A percentile compares a stretch with the other conserved stretches of the same genome.
These are phyloP conservation scores for Semaprochilodus insignis DNA, from an alignment of 2,797 vertebrate genomes.

Conservation along the genomic window DNA sequence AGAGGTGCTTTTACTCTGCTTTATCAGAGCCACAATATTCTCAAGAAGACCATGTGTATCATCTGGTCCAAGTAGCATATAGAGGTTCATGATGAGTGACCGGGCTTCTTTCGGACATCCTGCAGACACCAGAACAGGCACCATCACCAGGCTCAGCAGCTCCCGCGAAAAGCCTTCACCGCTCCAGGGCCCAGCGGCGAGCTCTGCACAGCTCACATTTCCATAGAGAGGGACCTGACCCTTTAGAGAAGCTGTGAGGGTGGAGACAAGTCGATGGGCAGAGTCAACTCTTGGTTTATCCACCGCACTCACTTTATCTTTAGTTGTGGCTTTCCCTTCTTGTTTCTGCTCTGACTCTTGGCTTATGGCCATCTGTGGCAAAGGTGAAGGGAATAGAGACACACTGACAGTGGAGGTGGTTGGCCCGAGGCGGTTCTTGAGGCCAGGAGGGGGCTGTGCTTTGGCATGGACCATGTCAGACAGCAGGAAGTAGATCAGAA, in stretches of 20 bases:
- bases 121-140: conserved; percentile 78
- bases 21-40: conserved; percentile 75
- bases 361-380: conserved; percentile 8
- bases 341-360: conserved; percentile 37
- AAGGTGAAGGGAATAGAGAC: neutral
- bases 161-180: conserved; percentile 77
- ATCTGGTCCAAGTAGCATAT: conserved; percentile 69
- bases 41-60: conserved; percentile 75
- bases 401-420: neutral
- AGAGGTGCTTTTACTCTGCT: conserved; percentile 52
- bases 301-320: neutral
- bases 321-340: neutral
- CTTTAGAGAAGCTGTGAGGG: conserved; percentile 66
- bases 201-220: conserved; percentile 76
- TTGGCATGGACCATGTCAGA: conserved; percentile 68
- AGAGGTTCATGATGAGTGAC: conserved; percentile 72
- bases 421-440: conserved; percentile 39
- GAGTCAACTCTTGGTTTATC: neutral
- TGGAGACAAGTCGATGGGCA: conserved; percentile 52
- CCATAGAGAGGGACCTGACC: conserved; percentile 58
- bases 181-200: conserved; percentile 75
- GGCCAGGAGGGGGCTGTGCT: conserved; percentile 50
- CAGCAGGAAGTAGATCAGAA: conserved; percentile 75
- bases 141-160: conserved; percentile 81
- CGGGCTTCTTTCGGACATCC: conserved; percentile 76